phyloP scores from a whole-genome alignment of 2,797 vertebrate genomes.

The Labeo calbasu region DNA sequence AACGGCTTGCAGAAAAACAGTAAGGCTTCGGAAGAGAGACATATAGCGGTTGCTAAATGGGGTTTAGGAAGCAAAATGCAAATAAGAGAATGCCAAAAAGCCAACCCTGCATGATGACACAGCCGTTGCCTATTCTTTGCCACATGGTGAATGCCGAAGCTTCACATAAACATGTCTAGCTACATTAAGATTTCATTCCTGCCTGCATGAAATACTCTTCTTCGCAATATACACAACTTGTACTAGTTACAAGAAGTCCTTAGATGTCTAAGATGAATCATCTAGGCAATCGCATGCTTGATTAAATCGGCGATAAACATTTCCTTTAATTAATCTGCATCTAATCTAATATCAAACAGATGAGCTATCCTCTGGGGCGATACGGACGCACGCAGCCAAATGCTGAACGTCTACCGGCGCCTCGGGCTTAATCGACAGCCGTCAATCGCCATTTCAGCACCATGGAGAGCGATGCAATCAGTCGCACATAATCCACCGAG shows the following conservation, averaged over 20 bases:
- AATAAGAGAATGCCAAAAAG: neutral
- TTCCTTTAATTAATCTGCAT: neutral
- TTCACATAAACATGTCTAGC: neutral
- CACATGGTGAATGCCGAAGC: neutral
- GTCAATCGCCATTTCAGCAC: slow-evolving; percentile 45
- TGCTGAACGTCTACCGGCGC: slow-evolving; percentile 37
- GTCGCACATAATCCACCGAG: neutral
- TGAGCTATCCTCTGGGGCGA: neutral
- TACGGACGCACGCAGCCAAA: neutral
- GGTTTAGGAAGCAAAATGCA: slow-evolving; percentile 2
- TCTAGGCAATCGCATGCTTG: neutral
- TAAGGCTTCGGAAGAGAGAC: neutral
- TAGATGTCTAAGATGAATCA: neutral
- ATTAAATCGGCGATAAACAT: neutral
- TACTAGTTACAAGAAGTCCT: neutral
- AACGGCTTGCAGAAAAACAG: slow-evolving; percentile 68
- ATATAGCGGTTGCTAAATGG: neutral
- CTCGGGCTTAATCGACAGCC: slow-evolving; percentile 62
- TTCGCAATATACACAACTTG: neutral
- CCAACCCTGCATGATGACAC: slow-evolving; percentile 23
- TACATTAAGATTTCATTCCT: neutral
- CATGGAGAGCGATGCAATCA: slow-evolving; percentile 32
- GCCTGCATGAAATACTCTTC: neutral
- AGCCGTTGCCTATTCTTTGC: neutral
- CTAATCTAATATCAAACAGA: neutral